These are phyloP conservation scores for Microtus agrestis DNA, from an alignment of 2,797 vertebrate genomes.

Conservation along the genomic window DNA sequence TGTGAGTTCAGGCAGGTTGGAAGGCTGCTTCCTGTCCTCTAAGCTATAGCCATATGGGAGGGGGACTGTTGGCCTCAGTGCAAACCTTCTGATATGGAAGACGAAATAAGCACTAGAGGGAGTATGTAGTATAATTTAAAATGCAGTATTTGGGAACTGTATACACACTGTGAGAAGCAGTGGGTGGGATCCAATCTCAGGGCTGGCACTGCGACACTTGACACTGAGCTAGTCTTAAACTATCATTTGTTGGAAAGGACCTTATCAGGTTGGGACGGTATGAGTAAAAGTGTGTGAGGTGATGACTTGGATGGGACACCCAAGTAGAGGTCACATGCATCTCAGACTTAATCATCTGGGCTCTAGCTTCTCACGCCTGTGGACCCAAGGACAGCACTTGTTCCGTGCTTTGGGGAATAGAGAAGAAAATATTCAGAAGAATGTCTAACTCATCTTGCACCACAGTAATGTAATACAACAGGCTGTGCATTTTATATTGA, in stretches of 20 bases:
- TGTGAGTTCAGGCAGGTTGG: constrained; percentile 56
- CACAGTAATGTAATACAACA: background rate
- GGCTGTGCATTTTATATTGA: background rate
- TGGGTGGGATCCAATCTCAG: background rate
- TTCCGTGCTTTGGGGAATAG: background rate
- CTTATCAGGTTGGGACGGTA: background rate
- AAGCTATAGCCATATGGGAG: constrained; percentile 18
- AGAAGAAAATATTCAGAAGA: background rate
- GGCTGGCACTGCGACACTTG: background rate
- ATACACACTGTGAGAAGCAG: background rate
- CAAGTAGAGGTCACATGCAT: background rate
- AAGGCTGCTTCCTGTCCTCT: constrained; percentile 67
- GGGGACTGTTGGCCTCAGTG: constrained; percentile 13
- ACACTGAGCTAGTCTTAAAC: background rate
- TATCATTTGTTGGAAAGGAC: background rate
- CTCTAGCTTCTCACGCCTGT: background rate
- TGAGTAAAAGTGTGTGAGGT: background rate
- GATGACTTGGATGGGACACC: background rate
- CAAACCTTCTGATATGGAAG: background rate
- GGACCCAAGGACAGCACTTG: background rate
- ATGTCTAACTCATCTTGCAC: background rate
- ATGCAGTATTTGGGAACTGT: background rate
- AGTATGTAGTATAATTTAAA: background rate
- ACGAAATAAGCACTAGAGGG: background rate
- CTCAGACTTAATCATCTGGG: background rate